These are phyloP conservation scores for Hirundo rustica DNA, from an alignment of 2,797 vertebrate species.

Conservation along the genomic window DNA sequence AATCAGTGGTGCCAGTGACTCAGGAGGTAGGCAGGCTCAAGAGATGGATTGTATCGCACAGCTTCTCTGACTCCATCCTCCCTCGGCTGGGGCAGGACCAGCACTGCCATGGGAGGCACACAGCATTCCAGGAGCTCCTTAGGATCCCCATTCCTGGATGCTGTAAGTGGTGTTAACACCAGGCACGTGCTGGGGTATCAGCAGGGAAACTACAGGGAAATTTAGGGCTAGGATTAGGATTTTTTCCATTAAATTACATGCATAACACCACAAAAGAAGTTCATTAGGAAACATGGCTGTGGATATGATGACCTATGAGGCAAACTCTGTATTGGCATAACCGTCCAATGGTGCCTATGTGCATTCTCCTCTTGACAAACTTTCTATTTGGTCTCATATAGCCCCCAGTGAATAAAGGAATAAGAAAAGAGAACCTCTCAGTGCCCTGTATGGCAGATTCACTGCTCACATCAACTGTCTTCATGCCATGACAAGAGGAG, in stretches of 20 bases:
- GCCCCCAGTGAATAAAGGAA: background rate
- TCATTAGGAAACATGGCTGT: background rate
- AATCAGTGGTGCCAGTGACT: background rate
- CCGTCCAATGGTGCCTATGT: background rate
- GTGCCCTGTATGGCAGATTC: rapidly evolving
- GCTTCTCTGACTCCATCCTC: background rate
- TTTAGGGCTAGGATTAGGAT: background rate
- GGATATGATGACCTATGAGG: background rate
- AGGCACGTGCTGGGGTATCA: background rate
- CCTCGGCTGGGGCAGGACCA: background rate
- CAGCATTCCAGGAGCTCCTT: background rate
- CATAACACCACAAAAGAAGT: background rate
- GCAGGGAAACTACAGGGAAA: background rate
- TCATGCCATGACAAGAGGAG: background rate
- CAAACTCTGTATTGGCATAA: background rate
- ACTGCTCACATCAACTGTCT: background rate
- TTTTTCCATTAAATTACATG: background rate
- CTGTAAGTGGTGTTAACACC: background rate
- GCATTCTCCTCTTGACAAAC: background rate
- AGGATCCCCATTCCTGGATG: rapidly evolving
- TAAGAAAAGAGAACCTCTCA: background rate
- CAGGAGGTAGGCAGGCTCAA: background rate
- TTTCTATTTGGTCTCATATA: background rate
- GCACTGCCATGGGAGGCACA: background rate
- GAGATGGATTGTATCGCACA: background rate